Percentiles rank a stretch among this genome's conserved stretches.
These are phyloP conservation scores for Megathymus violae DNA, from an alignment of 1,140 invertebrate genomes.

Conservation along the genomic window DNA sequence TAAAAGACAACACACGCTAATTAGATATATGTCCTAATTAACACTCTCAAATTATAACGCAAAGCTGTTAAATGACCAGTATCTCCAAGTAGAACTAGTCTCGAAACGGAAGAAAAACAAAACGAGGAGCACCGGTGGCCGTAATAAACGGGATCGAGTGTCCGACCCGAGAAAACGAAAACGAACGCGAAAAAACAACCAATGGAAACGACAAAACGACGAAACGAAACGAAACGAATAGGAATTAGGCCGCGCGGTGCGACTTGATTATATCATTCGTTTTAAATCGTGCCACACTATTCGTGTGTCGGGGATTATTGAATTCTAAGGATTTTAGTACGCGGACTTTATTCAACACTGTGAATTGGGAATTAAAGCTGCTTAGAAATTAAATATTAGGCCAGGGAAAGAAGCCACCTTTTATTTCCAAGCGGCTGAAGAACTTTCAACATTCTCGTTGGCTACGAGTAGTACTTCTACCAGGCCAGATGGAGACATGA, in stretches of 20 bases:
- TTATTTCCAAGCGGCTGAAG: too few species aligned
- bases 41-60: background rate
- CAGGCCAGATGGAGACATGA: too few species aligned
- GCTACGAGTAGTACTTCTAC: too few species aligned
- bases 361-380: conserved; percentile 13
- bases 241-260: conserved; percentile 47
- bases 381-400: background rate
- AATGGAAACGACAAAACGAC: conserved; percentile 21
- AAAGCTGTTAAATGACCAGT: background rate
- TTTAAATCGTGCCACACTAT: conserved; percentile 27
- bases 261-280: conserved; percentile 46
- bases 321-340: conserved; percentile 3
- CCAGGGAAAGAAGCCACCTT: background rate
- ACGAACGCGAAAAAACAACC: conserved; percentile 22
- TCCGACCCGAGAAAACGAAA: conserved; percentile 36
- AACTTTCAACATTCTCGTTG: too few species aligned
- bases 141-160: conserved; percentile 62
- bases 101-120: conserved; percentile 43
- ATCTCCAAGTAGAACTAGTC: conserved; percentile 15
- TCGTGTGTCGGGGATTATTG: conserved; percentile 19
- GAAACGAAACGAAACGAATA: conserved; percentile 40
- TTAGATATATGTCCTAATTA: background rate
- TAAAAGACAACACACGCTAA: background rate
- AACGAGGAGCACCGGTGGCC: conserved; percentile 46
- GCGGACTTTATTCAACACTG: background rate